These are phyloP conservation scores for Barypeithes pellucidus DNA, from an alignment of 2,888 invertebrate genomes.

Conservation along the genomic window DNA sequence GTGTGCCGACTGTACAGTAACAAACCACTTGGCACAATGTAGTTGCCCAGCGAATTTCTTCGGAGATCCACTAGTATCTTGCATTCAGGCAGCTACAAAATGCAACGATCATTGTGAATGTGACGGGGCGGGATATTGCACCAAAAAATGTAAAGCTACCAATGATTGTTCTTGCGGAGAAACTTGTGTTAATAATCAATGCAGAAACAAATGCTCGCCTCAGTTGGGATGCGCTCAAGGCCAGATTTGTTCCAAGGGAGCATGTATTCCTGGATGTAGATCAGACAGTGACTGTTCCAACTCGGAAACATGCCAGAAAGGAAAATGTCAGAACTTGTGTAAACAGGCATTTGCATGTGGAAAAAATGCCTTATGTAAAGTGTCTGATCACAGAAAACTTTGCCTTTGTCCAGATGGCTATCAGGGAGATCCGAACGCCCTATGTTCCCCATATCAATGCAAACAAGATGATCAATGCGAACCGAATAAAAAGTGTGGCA, in stretches of 20 bases:
- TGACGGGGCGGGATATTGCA: conserved; percentile 87
- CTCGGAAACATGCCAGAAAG: conserved; percentile 81
- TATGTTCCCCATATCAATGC: conserved; percentile 86
- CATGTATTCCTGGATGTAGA: conserved; percentile 87
- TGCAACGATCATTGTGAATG: conserved; percentile 88
- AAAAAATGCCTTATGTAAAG: conserved; percentile 84
- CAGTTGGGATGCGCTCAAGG: conserved; percentile 82
- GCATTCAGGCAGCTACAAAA: conserved; percentile 79
- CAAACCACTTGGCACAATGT: conserved; percentile 89
- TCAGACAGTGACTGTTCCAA: conserved; percentile 85
- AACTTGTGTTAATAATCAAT: conserved; percentile 81
- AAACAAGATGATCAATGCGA: conserved; percentile 84
- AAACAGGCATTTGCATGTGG: conserved; percentile 82
- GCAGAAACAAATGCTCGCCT: conserved; percentile 81
- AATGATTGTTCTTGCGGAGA: conserved; percentile 88
- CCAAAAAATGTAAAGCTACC: conserved; percentile 77
- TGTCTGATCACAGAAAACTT: conserved; percentile 86
- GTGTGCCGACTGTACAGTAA: conserved; percentile 87
- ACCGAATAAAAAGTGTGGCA: conserved; percentile 82
- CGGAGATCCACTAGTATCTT: conserved; percentile 87
- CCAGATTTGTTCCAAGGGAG: conserved; percentile 82
- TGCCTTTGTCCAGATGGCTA: conserved; percentile 92
- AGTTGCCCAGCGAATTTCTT: conserved; percentile 87
- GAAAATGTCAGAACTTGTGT: conserved; percentile 83
- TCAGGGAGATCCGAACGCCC: conserved; percentile 85